phyloP scores from a whole-genome alignment of 2,113 vertebrate genomes.

The Gobiocypris rarus region DNA sequence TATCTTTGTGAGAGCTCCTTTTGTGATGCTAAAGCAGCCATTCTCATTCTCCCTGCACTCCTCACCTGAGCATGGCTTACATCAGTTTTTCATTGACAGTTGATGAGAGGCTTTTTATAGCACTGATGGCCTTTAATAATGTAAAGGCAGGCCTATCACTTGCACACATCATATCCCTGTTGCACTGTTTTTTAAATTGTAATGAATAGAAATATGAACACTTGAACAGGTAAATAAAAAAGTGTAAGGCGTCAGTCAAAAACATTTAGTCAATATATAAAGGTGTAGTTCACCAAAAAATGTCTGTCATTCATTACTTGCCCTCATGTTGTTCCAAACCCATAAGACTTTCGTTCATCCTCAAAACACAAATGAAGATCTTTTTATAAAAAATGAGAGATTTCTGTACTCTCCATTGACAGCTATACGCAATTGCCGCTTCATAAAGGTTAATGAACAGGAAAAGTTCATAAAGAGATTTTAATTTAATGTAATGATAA shows the following conservation, averaged over 20 bases:
- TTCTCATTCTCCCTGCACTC: neutral
- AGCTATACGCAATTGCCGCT: too few relatives aligned
- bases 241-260: neutral
- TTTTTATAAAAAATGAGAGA: too few relatives aligned
- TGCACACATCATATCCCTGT: neutral
- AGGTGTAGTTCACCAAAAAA: too few relatives aligned
- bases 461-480: too few relatives aligned
- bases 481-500: neutral
- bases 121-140: neutral
- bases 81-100: neutral
- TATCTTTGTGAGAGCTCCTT: conserved; percentile 1
- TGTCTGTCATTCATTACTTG: too few relatives aligned
- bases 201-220: neutral
- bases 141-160: neutral
- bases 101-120: conserved; percentile 25
- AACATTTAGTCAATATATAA: neutral
- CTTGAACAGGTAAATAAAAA: neutral
- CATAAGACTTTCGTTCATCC: too few relatives aligned
- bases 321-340: too few relatives aligned
- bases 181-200: neutral
- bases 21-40: neutral
- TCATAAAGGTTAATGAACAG: too few relatives aligned
- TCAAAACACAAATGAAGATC: too few relatives aligned
- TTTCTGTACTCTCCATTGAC: too few relatives aligned
- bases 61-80: conserved; percentile 4